Evolutionary conservation across 64 coral and sea anemone genomes (phyloP).

Genomic region (Hydrozoanthus tunicans): DNA sequence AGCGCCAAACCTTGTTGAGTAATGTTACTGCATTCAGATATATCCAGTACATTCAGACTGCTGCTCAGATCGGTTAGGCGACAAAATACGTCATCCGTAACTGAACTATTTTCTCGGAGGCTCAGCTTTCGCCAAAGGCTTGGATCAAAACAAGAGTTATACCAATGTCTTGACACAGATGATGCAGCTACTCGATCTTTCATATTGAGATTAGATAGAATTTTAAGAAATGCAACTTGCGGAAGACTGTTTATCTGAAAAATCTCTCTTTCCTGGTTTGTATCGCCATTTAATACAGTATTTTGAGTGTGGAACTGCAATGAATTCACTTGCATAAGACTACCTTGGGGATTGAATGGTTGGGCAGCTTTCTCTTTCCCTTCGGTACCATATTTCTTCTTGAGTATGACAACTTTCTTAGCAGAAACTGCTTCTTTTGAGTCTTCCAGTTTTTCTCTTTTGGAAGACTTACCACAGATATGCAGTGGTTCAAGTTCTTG

Average conservation of each 20-base stretch:
- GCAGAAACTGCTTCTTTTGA: neutral
- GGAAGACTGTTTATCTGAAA: conserved; percentile 69
- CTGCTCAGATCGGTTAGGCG: conserved; percentile 50
- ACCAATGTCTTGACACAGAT: conserved; percentile 77
- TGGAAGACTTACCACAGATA: neutral
- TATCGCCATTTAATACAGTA: neutral
- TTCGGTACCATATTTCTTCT: too few relatives aligned
- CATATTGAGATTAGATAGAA: conserved; percentile 74
- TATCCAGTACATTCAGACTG: conserved; percentile 56
- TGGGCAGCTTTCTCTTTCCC: neutral
- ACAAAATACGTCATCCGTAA: conserved; percentile 63
- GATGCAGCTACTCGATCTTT: conserved; percentile 52
- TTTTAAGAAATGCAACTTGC: conserved; percentile 70
- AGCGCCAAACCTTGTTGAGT: conserved; percentile 58
- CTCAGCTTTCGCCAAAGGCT: conserved; percentile 68
- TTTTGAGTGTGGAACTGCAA: neutral
- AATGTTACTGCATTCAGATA: conserved; percentile 72
- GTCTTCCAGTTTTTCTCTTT: conserved; percentile 30
- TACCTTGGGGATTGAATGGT: neutral
- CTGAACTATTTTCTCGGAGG: conserved; percentile 49
- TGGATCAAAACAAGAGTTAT: conserved; percentile 64
- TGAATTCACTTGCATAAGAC: neutral
- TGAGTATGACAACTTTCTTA: neutral
- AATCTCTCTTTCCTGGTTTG: neutral
- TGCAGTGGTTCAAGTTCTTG: neutral